Evolutionary conservation across 2,888 invertebrate genomes (phyloP).

Genomic region (Thelaira solivaga): DNA sequence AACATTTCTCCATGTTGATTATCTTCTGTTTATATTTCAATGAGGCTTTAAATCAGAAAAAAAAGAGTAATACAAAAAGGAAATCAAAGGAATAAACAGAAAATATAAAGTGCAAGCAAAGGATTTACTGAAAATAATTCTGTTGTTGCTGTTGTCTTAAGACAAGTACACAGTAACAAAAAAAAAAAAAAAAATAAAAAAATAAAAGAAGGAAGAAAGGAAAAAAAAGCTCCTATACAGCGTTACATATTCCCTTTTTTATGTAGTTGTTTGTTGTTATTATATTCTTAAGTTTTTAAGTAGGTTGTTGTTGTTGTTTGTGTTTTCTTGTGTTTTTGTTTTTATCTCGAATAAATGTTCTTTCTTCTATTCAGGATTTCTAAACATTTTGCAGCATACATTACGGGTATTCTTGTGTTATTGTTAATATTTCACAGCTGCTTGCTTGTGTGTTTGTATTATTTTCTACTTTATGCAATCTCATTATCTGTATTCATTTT

Average conservation of each 20-base stretch:
- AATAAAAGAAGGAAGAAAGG: neutral
- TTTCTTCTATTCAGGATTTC: constrained; percentile 46
- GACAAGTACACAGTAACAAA: neutral
- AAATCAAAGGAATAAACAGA: constrained; percentile 6
- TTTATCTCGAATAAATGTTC: constrained; percentile 30
- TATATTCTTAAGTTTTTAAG: neutral
- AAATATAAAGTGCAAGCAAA: constrained; percentile 49
- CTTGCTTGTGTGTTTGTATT: neutral
- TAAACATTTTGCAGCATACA: constrained; percentile 47
- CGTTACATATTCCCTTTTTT: constrained; percentile 23
- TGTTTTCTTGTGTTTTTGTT: neutral
- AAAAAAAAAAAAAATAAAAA: neutral
- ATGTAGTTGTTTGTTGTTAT: constrained; percentile 35
- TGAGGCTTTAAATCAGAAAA: constrained; percentile 28
- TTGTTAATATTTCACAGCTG: constrained; percentile 11
- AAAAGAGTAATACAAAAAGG: neutral
- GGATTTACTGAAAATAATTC: constrained; percentile 31
- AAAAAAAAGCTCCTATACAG: constrained; percentile 3
- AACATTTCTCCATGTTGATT: neutral
- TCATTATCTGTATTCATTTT: neutral
- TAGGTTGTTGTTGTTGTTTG: constrained; percentile 34
- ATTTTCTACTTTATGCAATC: neutral
- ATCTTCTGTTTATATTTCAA: constrained; percentile 9
- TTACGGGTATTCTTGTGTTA: constrained; percentile 29
- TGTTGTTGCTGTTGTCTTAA: constrained; percentile 12